These are phyloP conservation scores for Esox niger DNA, from an alignment of 2,113 vertebrate genomes.

Conservation along the genomic window DNA sequence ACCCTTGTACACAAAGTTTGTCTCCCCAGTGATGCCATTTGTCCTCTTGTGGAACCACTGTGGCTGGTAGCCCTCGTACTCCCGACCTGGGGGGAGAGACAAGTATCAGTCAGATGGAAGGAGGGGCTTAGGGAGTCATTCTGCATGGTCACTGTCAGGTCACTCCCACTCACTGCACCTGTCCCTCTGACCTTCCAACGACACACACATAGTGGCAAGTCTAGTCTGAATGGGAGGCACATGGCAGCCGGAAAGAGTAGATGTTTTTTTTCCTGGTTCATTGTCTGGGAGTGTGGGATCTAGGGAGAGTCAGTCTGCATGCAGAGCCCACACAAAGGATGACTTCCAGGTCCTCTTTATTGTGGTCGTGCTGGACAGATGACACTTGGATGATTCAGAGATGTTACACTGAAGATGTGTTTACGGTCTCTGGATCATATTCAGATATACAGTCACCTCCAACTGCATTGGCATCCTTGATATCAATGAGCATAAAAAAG, in stretches of 20 bases:
- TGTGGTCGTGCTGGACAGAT: neutral
- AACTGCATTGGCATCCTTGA: too few species aligned
- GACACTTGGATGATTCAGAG: neutral
- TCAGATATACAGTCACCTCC: too few species aligned
- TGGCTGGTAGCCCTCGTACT: slow-evolving; percentile 82
- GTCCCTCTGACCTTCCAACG: neutral
- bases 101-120: neutral
- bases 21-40: slow-evolving; percentile 85
- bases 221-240: slow-evolving; percentile 45
- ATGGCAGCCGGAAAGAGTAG: slow-evolving; percentile 39
- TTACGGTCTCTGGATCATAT: too few species aligned
- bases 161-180: neutral
- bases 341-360: too few species aligned
- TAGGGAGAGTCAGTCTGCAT: slow-evolving; percentile 42
- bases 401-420: too few species aligned
- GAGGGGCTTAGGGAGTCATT: neutral
- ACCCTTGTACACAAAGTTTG: slow-evolving; percentile 87
- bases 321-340: slow-evolving; percentile 49
- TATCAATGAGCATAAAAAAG: too few species aligned
- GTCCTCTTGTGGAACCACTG: slow-evolving; percentile 92
- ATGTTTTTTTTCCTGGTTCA: slow-evolving; percentile 31
- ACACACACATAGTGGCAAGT: slow-evolving; percentile 18
- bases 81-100: slow-evolving; percentile 73
- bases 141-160: neutral
- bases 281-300: slow-evolving; percentile 44